Evolutionary conservation across 2,113 vertebrate species (phyloP).

Genomic region (Albula glossodonta): DNA sequence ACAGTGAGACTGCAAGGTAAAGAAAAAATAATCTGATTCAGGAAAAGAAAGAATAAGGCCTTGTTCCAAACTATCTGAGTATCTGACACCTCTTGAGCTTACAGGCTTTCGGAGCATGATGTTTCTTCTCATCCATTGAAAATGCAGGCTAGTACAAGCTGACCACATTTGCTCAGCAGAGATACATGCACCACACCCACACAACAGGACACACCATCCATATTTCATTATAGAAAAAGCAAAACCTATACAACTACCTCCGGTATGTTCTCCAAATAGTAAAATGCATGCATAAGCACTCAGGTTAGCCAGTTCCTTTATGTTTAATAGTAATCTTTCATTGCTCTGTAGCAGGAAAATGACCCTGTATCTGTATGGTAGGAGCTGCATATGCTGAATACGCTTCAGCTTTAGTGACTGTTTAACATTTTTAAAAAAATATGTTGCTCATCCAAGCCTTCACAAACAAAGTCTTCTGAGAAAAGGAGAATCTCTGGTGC

Average conservation of each 20-base stretch:
- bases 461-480: neutral
- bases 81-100: neutral
- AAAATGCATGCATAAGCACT: neutral
- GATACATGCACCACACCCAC: constrained; percentile 4
- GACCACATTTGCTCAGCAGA: neutral
- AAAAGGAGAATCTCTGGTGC: neutral
- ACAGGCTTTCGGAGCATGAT: neutral
- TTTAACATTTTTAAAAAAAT: neutral
- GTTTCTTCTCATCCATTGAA: neutral
- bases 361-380: neutral
- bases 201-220: neutral
- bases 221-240: neutral
- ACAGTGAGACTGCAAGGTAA: constrained; percentile 73
- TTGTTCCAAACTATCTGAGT: neutral
- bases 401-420: neutral
- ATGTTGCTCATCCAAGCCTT: neutral
- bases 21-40: constrained; percentile 40
- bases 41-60: neutral
- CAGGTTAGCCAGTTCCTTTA: neutral
- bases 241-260: neutral
- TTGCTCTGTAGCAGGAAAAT: neutral
- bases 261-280: neutral
- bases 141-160: neutral
- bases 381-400: neutral
- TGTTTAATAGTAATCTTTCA: neutral